These are phyloP conservation scores for Ganaspis brasiliensis DNA, from an alignment of 2,888 invertebrate genomes.

Conservation along the genomic window DNA sequence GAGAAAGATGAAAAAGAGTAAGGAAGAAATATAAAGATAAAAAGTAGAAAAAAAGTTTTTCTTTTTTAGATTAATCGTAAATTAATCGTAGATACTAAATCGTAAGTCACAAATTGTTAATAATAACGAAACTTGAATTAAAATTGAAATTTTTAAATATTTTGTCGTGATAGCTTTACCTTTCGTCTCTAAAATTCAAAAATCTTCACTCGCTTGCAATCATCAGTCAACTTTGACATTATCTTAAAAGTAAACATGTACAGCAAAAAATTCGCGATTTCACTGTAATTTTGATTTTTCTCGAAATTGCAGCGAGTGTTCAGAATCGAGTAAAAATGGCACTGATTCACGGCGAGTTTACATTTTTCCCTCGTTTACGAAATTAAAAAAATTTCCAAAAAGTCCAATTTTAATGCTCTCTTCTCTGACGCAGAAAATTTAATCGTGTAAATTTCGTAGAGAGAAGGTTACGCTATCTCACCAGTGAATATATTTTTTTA, in stretches of 20 bases:
- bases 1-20: not conserved
- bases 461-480: conserved; percentile 67
- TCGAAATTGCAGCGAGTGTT: conserved; percentile 43
- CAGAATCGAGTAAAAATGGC: conserved; percentile 71
- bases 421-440: conserved; percentile 77
- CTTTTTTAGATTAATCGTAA: not conserved
- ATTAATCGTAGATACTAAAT: not conserved
- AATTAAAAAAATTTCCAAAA: conserved; percentile 9
- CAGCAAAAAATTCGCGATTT: conserved; percentile 25
- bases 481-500: conserved; percentile 31
- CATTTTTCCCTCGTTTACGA: conserved; percentile 21
- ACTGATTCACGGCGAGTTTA: conserved; percentile 74
- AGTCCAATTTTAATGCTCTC: conserved; percentile 64
- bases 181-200: conserved; percentile 5
- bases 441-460: conserved; percentile 76
- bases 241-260: conserved; percentile 1
- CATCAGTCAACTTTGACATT: not conserved
- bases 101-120: not conserved
- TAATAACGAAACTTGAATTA: not conserved
- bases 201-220: conserved; percentile 26
- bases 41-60: too few relatives aligned
- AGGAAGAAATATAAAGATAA: not conserved
- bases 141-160: not conserved
- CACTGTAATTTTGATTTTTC: conserved; percentile 49
- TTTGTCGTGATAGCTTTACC: conserved; percentile 36